Conservation (phyloP, 2,888 invertebrate genomes). For the Parasteatoda lunata region DNA sequence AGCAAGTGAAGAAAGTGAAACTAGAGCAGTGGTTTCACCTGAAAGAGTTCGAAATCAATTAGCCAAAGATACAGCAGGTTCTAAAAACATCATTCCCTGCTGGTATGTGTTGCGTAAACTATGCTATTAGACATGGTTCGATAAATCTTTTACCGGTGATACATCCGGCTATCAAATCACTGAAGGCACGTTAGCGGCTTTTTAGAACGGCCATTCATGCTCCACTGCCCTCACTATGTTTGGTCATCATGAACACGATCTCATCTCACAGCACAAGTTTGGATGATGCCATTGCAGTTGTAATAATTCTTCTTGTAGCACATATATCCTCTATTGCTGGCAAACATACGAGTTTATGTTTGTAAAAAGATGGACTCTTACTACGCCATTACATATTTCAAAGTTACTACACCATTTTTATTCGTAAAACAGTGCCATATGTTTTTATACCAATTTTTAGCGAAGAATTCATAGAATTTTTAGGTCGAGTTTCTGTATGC, state of each 20-base stretch:
- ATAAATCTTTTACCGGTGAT: constrained; percentile 18
- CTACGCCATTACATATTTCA: too few species aligned
- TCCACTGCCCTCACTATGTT: background rate
- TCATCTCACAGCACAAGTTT: too few species aligned
- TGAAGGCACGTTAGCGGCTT: background rate
- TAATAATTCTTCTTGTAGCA: too few species aligned
- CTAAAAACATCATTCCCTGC: background rate
- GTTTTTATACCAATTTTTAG: too few species aligned
- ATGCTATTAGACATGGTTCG: constrained; percentile 46
- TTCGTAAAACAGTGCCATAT: too few species aligned
- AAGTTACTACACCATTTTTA: too few species aligned
- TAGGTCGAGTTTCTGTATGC: too few species aligned
- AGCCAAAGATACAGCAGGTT: background rate
- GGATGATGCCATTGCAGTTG: too few species aligned
- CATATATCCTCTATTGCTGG: too few species aligned
- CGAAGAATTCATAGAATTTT: too few species aligned
- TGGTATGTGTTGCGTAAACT: constrained; percentile 22
- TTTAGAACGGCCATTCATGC: background rate
- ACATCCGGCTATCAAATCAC: constrained; percentile 23
- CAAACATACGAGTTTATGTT: too few species aligned
- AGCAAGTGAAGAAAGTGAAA: background rate
- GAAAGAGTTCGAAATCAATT: constrained; percentile 44
- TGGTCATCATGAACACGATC: background rate
- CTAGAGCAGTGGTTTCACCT: constrained; percentile 9
- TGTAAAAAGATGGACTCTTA: too few species aligned